These are phyloP conservation scores for Sinosuthora webbiana DNA, from an alignment of 2,113 vertebrate species.

Conservation along the genomic window DNA sequence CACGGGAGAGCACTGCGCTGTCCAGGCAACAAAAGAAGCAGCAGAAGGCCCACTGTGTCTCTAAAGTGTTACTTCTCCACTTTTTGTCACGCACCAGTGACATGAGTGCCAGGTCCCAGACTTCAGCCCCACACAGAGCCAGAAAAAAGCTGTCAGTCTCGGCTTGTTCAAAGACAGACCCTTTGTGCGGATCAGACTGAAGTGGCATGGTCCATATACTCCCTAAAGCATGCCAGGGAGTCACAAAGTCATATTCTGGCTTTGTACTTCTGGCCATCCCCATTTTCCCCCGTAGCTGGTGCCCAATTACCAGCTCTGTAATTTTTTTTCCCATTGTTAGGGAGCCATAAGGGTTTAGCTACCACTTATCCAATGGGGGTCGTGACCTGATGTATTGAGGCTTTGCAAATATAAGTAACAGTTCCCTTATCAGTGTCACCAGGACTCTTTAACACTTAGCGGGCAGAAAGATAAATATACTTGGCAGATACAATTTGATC, in stretches of 20 bases:
- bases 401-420: conserved; percentile 72
- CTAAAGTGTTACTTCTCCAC: conserved; percentile 71
- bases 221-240: conserved; percentile 68
- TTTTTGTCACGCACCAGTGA: conserved; percentile 80
- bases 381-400: conserved; percentile 78
- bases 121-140: conserved; percentile 66
- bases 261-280: conserved; percentile 75
- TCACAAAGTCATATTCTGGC: conserved; percentile 70
- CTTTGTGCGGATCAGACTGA: conserved; percentile 75
- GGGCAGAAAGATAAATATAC: conserved; percentile 82
- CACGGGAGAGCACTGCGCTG: conserved; percentile 71
- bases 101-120: conserved; percentile 72
- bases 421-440: conserved; percentile 78
- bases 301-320: conserved; percentile 62
- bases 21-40: conserved; percentile 58
- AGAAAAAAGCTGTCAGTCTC: conserved; percentile 80
- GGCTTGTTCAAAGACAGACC: conserved; percentile 76
- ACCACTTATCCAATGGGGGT: conserved; percentile 79
- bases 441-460: conserved; percentile 78
- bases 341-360: conserved; percentile 75
- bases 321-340: conserved; percentile 69
- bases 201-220: conserved; percentile 78
- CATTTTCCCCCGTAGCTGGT: conserved; percentile 50
- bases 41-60: conserved; percentile 60
- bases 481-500: conserved; percentile 77